These are phyloP conservation scores for Magallana nippona DNA, from an alignment of 2,888 invertebrate species.

Conservation along the genomic window DNA sequence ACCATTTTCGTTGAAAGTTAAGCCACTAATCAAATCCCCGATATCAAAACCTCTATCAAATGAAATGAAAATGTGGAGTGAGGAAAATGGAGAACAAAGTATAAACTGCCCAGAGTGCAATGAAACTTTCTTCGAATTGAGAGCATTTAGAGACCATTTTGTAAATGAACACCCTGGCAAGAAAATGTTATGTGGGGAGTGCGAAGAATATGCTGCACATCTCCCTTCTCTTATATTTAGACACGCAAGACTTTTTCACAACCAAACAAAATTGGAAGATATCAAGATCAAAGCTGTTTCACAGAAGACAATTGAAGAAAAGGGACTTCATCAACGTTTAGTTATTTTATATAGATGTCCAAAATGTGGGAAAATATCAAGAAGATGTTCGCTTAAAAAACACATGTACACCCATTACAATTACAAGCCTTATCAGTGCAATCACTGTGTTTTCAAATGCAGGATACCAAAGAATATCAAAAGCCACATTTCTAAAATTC, in stretches of 20 bases:
- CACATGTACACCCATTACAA: slow-evolving; percentile 55
- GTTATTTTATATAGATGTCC: slow-evolving; percentile 42
- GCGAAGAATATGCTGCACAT: slow-evolving; percentile 36
- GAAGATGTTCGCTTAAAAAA: slow-evolving; percentile 26
- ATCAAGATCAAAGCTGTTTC: slow-evolving; percentile 24
- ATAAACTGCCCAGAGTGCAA: background rate
- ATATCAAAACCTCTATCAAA: slow-evolving; percentile 8
- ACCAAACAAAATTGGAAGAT: background rate
- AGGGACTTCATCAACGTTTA: slow-evolving; percentile 15
- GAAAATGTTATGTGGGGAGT: slow-evolving; percentile 16
- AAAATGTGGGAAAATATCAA: slow-evolving; percentile 39
- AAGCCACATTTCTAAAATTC: slow-evolving; percentile 46
- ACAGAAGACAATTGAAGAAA: slow-evolving; percentile 5
- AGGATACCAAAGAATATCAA: slow-evolving; percentile 38
- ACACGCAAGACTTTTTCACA: slow-evolving; percentile 28
- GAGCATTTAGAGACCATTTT: slow-evolving; percentile 20
- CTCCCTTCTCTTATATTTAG: background rate
- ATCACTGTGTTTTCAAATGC: slow-evolving; percentile 49
- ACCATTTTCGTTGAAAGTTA: background rate
- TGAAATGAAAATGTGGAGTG: slow-evolving; percentile 31
- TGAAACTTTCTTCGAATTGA: background rate
- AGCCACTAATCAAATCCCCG: background rate
- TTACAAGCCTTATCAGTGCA: slow-evolving; percentile 57
- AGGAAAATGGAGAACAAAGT: background rate
- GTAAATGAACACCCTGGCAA: background rate